A percentile compares a stretch with the other conserved stretches of the same genome.
Evolutionary conservation across 2,888 invertebrate species (phyloP).

Genomic region (Monochamus alternatus): DNA sequence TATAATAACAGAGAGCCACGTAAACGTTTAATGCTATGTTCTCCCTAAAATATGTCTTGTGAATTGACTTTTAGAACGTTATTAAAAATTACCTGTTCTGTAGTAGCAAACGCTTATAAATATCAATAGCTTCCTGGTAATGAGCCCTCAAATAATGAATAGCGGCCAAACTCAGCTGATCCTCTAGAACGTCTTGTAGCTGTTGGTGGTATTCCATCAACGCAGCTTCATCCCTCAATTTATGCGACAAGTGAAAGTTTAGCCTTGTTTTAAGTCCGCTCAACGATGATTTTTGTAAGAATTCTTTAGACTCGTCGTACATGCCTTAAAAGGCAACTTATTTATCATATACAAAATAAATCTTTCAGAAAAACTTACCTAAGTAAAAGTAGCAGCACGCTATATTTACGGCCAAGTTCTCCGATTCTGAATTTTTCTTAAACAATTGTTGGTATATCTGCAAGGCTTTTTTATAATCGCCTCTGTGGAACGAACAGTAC

Average conservation of each 20-base stretch:
- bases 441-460: slow-evolving; percentile 79
- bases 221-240: slow-evolving; percentile 89
- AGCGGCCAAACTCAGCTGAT: slow-evolving; percentile 95
- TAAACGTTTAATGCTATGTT: slow-evolving; percentile 97
- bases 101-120: slow-evolving; percentile 93
- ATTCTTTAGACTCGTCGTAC: slow-evolving; percentile 82
- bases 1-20: slow-evolving; percentile 97
- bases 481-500: slow-evolving; percentile 96
- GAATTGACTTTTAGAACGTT: neutral
- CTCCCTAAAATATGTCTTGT: slow-evolving; percentile 75
- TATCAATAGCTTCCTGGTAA: slow-evolving; percentile 98
- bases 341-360: neutral
- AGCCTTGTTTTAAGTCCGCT: slow-evolving; percentile 83
- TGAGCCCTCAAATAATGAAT: slow-evolving; percentile 97
- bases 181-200: slow-evolving; percentile 91
- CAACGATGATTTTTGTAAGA: slow-evolving; percentile 75
- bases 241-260: slow-evolving; percentile 94
- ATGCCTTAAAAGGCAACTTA: slow-evolving; percentile 73
- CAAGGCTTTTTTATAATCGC: slow-evolving; percentile 90
- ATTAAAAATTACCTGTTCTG: slow-evolving; percentile 86
- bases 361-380: slow-evolving; percentile 72
- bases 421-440: slow-evolving; percentile 73
- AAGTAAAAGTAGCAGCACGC: slow-evolving; percentile 97
- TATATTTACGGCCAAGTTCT: slow-evolving; percentile 83
- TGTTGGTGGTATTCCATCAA: slow-evolving; percentile 89